Percentiles rank a stretch among this genome's conserved stretches.
Conservation (phyloP, 1,140 invertebrate genomes). For the Neodiprion pinetum region DNA sequence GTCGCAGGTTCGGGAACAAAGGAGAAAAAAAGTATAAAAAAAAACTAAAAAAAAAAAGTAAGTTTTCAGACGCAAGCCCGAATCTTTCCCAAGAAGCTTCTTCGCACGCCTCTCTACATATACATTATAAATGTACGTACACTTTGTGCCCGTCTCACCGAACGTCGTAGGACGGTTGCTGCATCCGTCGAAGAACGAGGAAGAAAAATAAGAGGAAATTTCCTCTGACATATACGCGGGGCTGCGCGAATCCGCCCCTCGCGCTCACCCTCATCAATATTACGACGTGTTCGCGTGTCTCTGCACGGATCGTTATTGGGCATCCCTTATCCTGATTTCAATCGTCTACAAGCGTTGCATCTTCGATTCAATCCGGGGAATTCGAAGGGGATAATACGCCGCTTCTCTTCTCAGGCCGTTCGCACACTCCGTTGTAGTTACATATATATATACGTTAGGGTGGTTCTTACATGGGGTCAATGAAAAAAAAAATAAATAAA, state of each 20-base stretch:
- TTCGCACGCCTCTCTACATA: background rate
- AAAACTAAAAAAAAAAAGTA: too few relatives aligned
- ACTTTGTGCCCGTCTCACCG: background rate
- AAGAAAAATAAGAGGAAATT: background rate
- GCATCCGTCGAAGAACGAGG: background rate
- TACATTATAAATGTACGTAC: background rate
- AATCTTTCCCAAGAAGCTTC: background rate
- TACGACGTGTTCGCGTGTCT: too few relatives aligned
- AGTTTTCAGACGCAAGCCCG: slow-evolving; percentile 4
- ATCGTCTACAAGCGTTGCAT: background rate
- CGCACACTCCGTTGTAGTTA: too few relatives aligned
- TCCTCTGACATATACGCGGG: background rate
- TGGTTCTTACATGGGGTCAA: too few relatives aligned
- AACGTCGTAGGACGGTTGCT: too few relatives aligned
- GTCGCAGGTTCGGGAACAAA: background rate
- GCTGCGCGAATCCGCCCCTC: background rate
- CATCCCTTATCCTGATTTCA: background rate
- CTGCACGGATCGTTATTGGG: background rate
- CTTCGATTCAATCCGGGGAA: too few relatives aligned
- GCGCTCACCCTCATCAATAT: too few relatives aligned
- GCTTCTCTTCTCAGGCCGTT: too few relatives aligned
- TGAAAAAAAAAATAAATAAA: background rate
- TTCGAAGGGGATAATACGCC: too few relatives aligned
- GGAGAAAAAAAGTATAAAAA: background rate
- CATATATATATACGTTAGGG: too few relatives aligned